These are phyloP conservation scores for Leucopternis melanops DNA, from an alignment of 2,113 vertebrate species.

Conservation along the genomic window DNA sequence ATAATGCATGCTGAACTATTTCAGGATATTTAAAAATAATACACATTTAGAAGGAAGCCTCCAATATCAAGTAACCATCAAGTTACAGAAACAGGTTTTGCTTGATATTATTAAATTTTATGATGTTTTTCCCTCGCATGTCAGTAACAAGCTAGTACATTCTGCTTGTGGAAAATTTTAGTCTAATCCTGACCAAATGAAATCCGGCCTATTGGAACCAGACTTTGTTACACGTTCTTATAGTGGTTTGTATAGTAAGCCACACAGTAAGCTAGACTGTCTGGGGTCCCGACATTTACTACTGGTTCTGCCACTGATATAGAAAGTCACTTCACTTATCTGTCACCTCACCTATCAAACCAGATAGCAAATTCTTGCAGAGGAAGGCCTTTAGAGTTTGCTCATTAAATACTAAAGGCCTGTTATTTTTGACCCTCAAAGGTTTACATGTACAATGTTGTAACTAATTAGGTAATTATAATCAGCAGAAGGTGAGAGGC, in stretches of 20 bases:
- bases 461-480: neutral
- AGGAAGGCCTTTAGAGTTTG: neutral
- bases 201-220: neutral
- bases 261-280: rapidly evolving
- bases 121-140: neutral
- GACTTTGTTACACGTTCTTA: neutral
- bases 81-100: neutral
- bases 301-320: neutral
- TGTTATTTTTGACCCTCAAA: neutral
- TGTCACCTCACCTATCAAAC: neutral
- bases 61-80: neutral
- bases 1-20: neutral
- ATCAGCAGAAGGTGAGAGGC: neutral
- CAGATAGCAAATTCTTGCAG: neutral
- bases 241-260: neutral
- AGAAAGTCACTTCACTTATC: neutral
- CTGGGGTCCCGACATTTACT: neutral
- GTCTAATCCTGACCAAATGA: neutral
- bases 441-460: neutral
- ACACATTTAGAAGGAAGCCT: neutral
- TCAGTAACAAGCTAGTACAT: neutral
- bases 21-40: neutral
- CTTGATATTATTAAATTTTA: neutral
- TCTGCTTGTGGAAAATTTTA: neutral
- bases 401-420: neutral